Percentiles rank a stretch among this genome's conserved stretches.
phyloP scores from a whole-genome alignment of 2,888 invertebrate genomes.

The Synanthedon andrenaeformis region DNA sequence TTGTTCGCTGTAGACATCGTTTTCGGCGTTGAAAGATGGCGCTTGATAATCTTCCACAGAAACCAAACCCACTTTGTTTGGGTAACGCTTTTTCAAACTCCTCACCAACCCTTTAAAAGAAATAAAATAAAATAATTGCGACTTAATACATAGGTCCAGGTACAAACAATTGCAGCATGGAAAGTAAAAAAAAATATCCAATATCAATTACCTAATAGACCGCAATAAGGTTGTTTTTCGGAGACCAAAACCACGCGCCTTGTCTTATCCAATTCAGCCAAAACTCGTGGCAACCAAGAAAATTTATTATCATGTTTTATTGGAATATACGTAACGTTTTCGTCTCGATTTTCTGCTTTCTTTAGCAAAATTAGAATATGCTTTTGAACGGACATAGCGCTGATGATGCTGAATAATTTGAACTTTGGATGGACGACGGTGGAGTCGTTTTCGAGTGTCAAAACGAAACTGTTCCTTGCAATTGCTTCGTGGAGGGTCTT shows the following conservation, averaged over 20 bases:
- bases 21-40: conserved; percentile 56
- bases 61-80: conserved; percentile 48
- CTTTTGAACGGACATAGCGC: conserved; percentile 26
- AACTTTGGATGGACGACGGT: conserved; percentile 17
- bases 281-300: conserved; percentile 26
- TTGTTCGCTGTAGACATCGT: conserved; percentile 59
- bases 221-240: conserved; percentile 30
- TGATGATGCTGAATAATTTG: conserved; percentile 22
- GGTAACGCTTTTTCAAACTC: conserved; percentile 74
- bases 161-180: not conserved
- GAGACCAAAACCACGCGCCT: conserved; percentile 29
- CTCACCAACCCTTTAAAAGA: conserved; percentile 73
- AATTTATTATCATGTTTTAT: conserved; percentile 27
- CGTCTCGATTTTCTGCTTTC: conserved; percentile 12
- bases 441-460: conserved; percentile 24
- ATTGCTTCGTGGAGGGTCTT: conserved; percentile 15
- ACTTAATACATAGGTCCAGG: not conserved
- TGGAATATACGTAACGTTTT: conserved; percentile 20
- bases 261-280: conserved; percentile 24
- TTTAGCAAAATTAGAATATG: conserved; percentile 26
- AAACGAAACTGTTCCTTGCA: conserved; percentile 21
- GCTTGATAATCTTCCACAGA: conserved; percentile 57
- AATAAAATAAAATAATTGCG: not conserved
- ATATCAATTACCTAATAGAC: conserved; percentile 25
- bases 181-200: not conserved